Evolutionary conservation across 2,888 invertebrate genomes (phyloP).

Genomic region (Lasioglossum zephyrum): DNA sequence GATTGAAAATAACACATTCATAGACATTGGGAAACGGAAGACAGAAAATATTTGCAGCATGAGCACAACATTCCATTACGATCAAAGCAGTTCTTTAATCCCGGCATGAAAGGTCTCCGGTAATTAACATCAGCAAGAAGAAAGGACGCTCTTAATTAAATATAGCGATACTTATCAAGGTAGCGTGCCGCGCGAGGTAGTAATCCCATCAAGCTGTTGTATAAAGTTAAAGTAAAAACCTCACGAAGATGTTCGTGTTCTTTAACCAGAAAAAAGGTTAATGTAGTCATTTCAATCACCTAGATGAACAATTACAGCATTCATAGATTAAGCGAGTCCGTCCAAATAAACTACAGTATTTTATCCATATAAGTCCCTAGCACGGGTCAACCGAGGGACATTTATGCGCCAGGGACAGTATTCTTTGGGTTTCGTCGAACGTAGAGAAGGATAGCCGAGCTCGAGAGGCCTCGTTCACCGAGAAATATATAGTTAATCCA

Average conservation of each 20-base stretch:
- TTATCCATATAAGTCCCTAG: too few species aligned
- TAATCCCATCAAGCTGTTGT: slow-evolving; percentile 38
- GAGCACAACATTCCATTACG: not conserved
- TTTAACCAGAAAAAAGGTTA: not conserved
- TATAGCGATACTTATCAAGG: slow-evolving; percentile 38
- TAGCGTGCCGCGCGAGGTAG: slow-evolving; percentile 34
- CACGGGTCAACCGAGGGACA: too few species aligned
- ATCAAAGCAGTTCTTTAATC: slow-evolving; percentile 5
- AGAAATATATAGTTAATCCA: too few species aligned
- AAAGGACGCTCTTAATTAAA: slow-evolving; percentile 48
- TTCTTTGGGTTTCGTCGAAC: too few species aligned
- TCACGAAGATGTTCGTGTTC: slow-evolving; percentile 27
- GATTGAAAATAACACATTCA: not conserved
- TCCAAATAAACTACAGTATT: not conserved
- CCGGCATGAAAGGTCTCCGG: slow-evolving; percentile 5
- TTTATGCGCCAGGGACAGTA: too few species aligned
- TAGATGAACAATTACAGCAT: not conserved
- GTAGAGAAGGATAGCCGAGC: too few species aligned
- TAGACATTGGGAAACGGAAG: not conserved
- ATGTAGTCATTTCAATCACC: slow-evolving; percentile 3
- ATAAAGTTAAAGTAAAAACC: slow-evolving; percentile 33
- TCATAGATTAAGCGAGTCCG: not conserved
- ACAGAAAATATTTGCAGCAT: slow-evolving; percentile 2
- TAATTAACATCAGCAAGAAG: slow-evolving; percentile 40
- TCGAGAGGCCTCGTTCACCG: too few species aligned